These are phyloP conservation scores for Callocephalon fimbriatum DNA, from an alignment of 2,113 vertebrate species.

Conservation along the genomic window DNA sequence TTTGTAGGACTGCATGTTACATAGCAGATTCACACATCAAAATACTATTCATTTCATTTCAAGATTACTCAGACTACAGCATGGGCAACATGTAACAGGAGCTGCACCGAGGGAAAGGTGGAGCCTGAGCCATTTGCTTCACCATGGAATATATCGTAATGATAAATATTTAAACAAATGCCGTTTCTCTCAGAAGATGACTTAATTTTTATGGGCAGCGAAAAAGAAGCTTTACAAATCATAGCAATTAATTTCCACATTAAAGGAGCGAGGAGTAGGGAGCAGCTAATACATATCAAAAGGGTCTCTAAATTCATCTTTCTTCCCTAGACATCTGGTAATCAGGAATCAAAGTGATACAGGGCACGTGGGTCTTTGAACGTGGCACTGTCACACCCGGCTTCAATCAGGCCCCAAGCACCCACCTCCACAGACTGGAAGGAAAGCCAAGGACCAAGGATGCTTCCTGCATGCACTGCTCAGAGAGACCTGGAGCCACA, in stretches of 20 bases:
- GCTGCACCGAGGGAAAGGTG: not conserved
- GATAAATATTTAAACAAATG: not conserved
- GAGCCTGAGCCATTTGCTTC: not conserved
- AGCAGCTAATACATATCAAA: not conserved
- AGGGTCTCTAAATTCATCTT: not conserved
- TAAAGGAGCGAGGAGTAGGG: not conserved
- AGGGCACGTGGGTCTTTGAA: not conserved
- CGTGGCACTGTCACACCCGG: fast-evolving
- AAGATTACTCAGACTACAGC: no score
- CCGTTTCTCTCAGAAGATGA: not conserved
- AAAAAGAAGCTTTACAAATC: not conserved
- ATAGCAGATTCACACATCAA: not conserved
- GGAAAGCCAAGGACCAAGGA: no score
- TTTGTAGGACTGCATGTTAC: not conserved
- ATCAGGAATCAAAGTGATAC: not conserved
- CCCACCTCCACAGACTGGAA: not conserved
- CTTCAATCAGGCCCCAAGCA: not conserved
- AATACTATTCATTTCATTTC: not conserved
- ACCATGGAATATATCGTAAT: not conserved
- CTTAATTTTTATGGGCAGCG: not conserved
- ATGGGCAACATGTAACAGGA: not conserved
- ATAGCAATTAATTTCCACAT: not conserved
- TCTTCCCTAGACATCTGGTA: not conserved
- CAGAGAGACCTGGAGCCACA: not conserved
- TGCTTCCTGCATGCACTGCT: not conserved